Conservation (phyloP, 2,888 invertebrate species). For the Idaea dimidiata region DNA sequence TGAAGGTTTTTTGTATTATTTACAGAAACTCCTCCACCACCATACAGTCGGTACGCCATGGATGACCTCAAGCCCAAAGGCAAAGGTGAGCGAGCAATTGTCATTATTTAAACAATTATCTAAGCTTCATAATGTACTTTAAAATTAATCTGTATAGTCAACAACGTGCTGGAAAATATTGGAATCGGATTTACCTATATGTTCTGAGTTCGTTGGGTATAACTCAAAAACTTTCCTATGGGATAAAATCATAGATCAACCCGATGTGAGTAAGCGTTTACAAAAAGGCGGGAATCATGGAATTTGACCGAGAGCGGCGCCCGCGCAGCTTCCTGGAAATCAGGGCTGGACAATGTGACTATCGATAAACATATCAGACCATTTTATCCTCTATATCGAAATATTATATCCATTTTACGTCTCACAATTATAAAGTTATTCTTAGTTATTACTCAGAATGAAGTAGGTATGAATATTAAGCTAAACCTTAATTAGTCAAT, state of each 20-base stretch:
- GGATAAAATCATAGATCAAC: background rate
- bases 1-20: slow-evolving; percentile 46
- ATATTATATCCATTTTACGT: background rate
- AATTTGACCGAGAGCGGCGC: slow-evolving; percentile 75
- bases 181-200: too few species aligned
- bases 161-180: too few species aligned
- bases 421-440: background rate
- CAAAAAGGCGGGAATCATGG: slow-evolving; percentile 69
- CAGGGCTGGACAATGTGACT: slow-evolving; percentile 49
- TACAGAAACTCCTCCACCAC: slow-evolving; percentile 92
- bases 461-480: slow-evolving; percentile 1
- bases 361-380: slow-evolving; percentile 11
- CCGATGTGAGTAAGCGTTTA: slow-evolving; percentile 19
- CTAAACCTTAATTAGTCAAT: background rate
- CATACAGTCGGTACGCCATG: slow-evolving; percentile 88
- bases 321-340: slow-evolving; percentile 76
- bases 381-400: background rate
- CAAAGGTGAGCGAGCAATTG: slow-evolving; percentile 61
- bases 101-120: background rate
- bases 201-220: too few species aligned
- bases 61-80: slow-evolving; percentile 90
- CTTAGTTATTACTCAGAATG: slow-evolving; percentile 1
- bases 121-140: background rate
- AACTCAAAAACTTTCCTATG: background rate
- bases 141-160: background rate